phyloP scores from a whole-genome alignment of 1,140 invertebrate species.

The Octopus sinensis region DNA sequence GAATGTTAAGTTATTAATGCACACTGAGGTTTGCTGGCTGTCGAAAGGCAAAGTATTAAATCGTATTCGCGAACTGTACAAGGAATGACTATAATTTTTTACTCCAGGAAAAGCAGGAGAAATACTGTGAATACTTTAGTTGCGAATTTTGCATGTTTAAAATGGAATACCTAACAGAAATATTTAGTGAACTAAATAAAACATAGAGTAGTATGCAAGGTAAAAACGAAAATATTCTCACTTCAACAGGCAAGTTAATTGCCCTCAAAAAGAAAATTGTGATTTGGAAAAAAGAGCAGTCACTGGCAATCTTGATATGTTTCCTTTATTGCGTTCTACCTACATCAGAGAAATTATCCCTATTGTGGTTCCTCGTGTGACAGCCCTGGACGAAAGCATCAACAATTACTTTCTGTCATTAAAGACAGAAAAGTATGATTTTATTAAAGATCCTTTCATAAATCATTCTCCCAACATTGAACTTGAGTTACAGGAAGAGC shows the following conservation, averaged over 20 bases:
- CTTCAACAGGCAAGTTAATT: not conserved
- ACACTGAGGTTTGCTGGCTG: not conserved
- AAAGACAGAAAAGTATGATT: not conserved
- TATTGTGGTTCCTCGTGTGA: not conserved
- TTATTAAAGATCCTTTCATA: not conserved
- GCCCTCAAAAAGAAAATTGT: not conserved
- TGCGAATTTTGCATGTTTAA: not conserved
- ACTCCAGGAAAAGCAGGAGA: not conserved
- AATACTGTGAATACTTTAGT: not conserved
- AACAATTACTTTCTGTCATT: not conserved
- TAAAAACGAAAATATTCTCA: not conserved
- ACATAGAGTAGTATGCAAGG: not conserved
- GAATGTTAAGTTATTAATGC: not conserved
- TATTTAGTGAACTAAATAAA: constrained; percentile 5
- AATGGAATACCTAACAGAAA: not conserved
- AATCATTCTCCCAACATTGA: not conserved
- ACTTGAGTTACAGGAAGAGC: not conserved
- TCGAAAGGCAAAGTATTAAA: not conserved
- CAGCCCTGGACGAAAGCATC: not conserved
- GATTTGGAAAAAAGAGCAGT: not conserved
- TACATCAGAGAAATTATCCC: not conserved
- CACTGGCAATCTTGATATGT: not conserved
- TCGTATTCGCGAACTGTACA: not conserved
- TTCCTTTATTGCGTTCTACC: not conserved
- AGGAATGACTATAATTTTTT: not conserved